Base-by-base conservation (phyloP, 2,113 vertebrate genomes). In the Bubalus kerabau region DNA sequence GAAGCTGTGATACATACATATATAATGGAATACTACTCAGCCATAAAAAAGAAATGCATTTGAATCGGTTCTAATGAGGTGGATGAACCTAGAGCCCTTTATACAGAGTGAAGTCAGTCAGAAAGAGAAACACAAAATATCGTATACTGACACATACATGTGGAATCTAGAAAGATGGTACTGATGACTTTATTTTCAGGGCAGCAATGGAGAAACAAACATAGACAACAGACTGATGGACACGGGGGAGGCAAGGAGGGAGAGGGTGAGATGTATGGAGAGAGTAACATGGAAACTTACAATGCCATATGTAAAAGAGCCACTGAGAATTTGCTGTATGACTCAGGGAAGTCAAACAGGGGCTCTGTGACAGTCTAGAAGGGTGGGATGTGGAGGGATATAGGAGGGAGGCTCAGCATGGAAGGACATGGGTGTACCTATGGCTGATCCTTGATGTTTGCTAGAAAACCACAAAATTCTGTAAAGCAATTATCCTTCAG, bases 231-330 rank as follows among this genome's bases (percentile, higher is more conserved):
- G n/a, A 36, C 17, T 36, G 19, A 36, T 6, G 64, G 64, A 23
- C 64, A 71, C 0, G 2, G n/a, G 0, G n/a, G 8, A 36, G 10
- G 64, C 9, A 21, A 71, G 9, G n/a, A 71, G n/a, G 64, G n/a
- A 71, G 19, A 36, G 64, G 17, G n/a, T 36, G n/a, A 71, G 9
- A 36, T 5, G 17, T 11, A 36, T 21, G n/a, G n/a, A 36, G 32
- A 36, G 5, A 12, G 67, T 40, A 36, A 71, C n/a, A 36, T 5
- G n/a, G 64, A 71, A 71, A 21, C 9, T 36, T 21, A 6, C 9
- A 71, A 36, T 11, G 2, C 10, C 10, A 40, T 23, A 40, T 3
- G 19, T 23, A 23, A 40, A 71, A 12, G 0, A 40, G n/a, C 67
- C n/a, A 40, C 16, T 71, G 67, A 71, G 19, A 71, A 71, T 12